Evolutionary conservation across 1,140 invertebrate genomes (phyloP), one percentile per base, ranked within the genome.

Genomic region (Meloidogyne floridensis): DNA sequence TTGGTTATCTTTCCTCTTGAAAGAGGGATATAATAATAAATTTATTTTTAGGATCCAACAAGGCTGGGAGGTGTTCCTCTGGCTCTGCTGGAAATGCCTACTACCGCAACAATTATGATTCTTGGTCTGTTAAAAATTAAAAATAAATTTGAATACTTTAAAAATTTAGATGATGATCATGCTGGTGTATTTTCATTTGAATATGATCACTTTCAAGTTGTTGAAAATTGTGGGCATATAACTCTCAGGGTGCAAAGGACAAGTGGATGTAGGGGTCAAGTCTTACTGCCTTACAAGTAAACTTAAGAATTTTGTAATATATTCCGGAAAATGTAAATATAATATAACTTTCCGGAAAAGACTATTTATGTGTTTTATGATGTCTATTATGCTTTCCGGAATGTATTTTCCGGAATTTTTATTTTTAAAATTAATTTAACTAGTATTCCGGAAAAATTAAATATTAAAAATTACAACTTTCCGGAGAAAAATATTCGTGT

Each of bases 91-190:
- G 88, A 89, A 75, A 87, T 88, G 76, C 96, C 96, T 5, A 94
- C 93, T 75, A 92, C 95, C 11, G 95, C 96, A 18, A 99, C 97
- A 0, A 95, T 99, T 10, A 97, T 98, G 93, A 99, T 99, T 86
- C 92, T 99, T 1, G 87, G 84, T 87, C 3, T 32, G 9, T 81
- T 32, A 72, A 32, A 76, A 15, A 56, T 13, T 6, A 47, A 42
- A 32, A 53, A 75, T 71, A 72, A 71, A 72, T 32, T 18, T 15
- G 18, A 71, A 20, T 82, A 75, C 8, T 72, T 76, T 5, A 13
- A n/a, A 80, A n/a, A 47, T 84, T 18, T 18, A 72, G 97, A 99
- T 91, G 97, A 99, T 90, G 97, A 99, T 92, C 97, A 99, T 92
- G 94, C 95, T 82, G 97, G 97, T 83, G 94, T 98, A 81, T 99